Conservation (phyloP, 2,888 invertebrate genomes). For the Trissolcus brochymenae region DNA sequence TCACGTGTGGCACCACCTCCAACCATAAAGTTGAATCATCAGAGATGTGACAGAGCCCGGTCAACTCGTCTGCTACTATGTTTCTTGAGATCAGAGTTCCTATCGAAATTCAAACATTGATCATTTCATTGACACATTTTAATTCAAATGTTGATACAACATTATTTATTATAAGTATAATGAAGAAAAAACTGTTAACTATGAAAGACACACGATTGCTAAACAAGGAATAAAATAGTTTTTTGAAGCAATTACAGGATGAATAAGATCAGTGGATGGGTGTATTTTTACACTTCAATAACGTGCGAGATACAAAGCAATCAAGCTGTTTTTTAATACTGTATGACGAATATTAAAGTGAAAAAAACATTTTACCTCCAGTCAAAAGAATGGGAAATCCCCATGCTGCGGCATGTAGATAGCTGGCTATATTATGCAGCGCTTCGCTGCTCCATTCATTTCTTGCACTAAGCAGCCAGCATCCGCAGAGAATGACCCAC, state of each 20-base stretch:
- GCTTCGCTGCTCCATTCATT: constrained; percentile 97
- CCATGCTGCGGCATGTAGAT: constrained; percentile 92
- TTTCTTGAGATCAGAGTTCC: constrained; percentile 85
- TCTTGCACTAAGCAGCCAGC: constrained; percentile 93
- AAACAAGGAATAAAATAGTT: too few species aligned
- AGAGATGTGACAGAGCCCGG: constrained; percentile 88
- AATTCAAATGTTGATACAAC: too few species aligned
- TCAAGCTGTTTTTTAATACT: constrained; percentile 34
- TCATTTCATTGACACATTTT: too few species aligned
- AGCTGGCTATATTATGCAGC: constrained; percentile 89
- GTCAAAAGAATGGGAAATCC: constrained; percentile 91
- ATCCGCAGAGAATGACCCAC: constrained; percentile 92
- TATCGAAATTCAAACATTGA: constrained; percentile 44
- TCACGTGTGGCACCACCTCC: constrained; percentile 80
- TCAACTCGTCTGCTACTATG: constrained; percentile 87
- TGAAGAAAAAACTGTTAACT: too few species aligned
- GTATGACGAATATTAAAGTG: constrained; percentile 34
- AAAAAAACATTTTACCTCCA: constrained; percentile 78
- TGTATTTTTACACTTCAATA: not conserved
- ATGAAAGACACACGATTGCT: too few species aligned
- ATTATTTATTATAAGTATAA: too few species aligned
- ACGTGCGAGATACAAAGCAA: constrained; percentile 20
- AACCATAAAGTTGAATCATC: constrained; percentile 80
- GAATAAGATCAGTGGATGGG: too few species aligned
- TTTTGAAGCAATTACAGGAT: too few species aligned